Conservation (phyloP, 35 echinoderm and acorn worm genomes). For the Anneissia japonica region DNA sequence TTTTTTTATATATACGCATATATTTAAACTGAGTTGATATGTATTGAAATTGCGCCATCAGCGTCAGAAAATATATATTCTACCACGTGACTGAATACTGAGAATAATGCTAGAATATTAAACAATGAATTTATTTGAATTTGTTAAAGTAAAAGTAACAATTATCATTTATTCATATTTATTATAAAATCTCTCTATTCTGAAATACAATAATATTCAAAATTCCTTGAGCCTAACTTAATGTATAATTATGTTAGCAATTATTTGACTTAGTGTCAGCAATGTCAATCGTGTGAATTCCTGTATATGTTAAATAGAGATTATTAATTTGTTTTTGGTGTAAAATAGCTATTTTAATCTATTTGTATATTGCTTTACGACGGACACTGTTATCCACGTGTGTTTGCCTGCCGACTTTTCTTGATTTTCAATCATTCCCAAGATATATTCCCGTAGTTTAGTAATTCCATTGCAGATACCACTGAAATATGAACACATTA, state of each 20-base stretch:
- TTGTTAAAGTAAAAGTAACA: no score
- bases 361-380: neutral
- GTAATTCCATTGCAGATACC: neutral
- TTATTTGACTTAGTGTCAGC: no score
- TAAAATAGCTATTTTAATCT: neutral
- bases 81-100: neutral
- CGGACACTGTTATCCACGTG: neutral
- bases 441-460: neutral
- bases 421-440: neutral
- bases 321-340: neutral
- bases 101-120: no score
- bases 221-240: no score
- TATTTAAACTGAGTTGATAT: neutral
- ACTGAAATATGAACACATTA: no score
- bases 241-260: no score
- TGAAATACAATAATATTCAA: no score
- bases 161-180: no score
- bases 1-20: neutral
- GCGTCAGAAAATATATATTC: neutral
- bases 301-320: no score
- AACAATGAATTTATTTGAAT: no score
- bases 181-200: no score
- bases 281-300: no score
- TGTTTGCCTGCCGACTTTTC: neutral
- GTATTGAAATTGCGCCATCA: neutral